phyloP scores from a whole-genome alignment of 2,113 vertebrate species.

The Scophthalmus maximus region DNA sequence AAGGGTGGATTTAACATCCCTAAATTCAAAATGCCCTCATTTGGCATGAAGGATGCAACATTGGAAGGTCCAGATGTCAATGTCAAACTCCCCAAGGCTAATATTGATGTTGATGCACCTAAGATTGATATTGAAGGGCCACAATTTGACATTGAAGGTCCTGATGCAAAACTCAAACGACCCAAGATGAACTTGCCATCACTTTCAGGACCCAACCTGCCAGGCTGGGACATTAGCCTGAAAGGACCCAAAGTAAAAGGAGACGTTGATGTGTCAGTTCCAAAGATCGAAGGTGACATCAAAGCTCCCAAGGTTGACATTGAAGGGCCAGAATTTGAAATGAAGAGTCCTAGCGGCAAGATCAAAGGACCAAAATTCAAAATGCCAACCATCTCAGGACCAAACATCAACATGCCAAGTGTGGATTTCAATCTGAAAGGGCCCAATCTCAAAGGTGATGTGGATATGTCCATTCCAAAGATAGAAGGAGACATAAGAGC shows the following conservation, averaged over 20 bases:
- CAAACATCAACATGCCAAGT: background rate
- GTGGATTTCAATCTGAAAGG: background rate
- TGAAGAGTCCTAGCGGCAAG: background rate
- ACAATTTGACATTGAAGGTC: background rate
- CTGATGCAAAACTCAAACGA: constrained; percentile 14
- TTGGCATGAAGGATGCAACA: constrained; percentile 16
- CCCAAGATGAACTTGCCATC: constrained; percentile 25
- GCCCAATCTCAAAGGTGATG: background rate
- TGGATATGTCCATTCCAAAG: background rate
- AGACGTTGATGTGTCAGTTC: constrained; percentile 9
- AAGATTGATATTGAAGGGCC: constrained; percentile 12
- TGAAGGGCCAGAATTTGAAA: background rate
- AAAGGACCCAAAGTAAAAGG: constrained; percentile 17
- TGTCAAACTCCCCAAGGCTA: background rate
- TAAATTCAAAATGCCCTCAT: constrained; percentile 34
- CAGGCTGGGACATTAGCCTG: constrained; percentile 21
- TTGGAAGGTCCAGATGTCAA: constrained; percentile 33
- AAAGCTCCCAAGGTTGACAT: background rate
- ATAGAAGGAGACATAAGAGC: background rate
- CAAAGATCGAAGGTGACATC: constrained; percentile 29
- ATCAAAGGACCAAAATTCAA: background rate
- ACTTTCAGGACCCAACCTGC: too few relatives aligned
- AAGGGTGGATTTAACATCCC: constrained; percentile 58
- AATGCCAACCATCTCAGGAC: background rate
- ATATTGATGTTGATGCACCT: background rate